Conservation (phyloP, 2,888 invertebrate species). For the Leuctra nigra region DNA sequence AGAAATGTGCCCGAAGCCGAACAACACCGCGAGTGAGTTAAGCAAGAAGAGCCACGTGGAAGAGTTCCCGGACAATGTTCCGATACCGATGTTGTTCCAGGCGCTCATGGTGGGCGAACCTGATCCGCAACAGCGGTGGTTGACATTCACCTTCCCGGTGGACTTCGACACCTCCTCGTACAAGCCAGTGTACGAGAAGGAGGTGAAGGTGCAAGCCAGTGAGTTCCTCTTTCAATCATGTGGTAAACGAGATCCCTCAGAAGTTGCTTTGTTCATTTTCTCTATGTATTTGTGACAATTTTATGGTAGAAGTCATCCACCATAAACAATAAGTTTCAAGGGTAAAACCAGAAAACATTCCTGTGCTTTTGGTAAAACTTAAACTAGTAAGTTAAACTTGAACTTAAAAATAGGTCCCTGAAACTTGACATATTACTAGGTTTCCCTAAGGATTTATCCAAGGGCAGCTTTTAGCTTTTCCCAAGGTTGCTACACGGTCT, state of each 20-base stretch:
- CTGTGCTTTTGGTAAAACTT: not conserved
- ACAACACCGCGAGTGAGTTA: conserved; percentile 61
- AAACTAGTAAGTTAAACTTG: too few species aligned
- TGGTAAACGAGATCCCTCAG: too few species aligned
- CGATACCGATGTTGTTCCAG: conserved; percentile 75
- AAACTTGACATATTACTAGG: too few species aligned
- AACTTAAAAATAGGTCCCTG: too few species aligned
- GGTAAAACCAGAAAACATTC: conserved; percentile 17
- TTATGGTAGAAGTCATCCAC: too few species aligned
- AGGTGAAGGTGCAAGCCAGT: conserved; percentile 66
- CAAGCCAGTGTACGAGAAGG: conserved; percentile 58
- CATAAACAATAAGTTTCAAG: too few species aligned
- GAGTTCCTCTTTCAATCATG: too few species aligned
- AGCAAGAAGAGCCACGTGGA: conserved; percentile 81
- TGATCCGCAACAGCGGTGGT: conserved; percentile 72
- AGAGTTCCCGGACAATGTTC: conserved; percentile 59
- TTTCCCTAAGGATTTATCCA: too few species aligned
- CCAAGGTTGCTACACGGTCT: too few species aligned
- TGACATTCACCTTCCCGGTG: conserved; percentile 73
- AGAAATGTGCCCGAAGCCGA: conserved; percentile 88
- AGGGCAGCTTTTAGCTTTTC: too few species aligned
- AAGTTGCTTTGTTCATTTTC: too few species aligned
- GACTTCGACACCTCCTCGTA: conserved; percentile 63
- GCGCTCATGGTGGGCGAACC: conserved; percentile 67
- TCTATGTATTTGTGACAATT: too few species aligned